Percentiles rank a stretch among this genome's conserved stretches.
Conservation (phyloP, 2,888 invertebrate genomes). For the Orchesellides sinensis region DNA sequence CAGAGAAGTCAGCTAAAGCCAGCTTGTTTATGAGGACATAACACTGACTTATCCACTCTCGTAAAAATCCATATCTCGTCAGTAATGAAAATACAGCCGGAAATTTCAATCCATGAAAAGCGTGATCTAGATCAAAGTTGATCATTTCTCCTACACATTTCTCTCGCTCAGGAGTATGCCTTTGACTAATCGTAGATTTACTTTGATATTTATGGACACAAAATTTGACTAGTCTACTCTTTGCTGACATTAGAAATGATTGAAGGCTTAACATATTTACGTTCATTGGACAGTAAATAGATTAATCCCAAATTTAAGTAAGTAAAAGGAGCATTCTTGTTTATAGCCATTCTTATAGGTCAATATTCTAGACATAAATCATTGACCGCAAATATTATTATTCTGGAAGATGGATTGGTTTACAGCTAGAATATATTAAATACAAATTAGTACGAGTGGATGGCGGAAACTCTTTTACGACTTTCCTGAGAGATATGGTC, state of each 20-base stretch:
- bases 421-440: neutral
- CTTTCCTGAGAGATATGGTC: slow-evolving; percentile 17
- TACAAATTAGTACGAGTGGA: slow-evolving; percentile 8
- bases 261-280: too few species aligned
- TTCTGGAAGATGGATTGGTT: slow-evolving; percentile 21
- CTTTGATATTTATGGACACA: too few species aligned
- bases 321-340: slow-evolving; percentile 12
- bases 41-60: slow-evolving; percentile 33
- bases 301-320: slow-evolving; percentile 17
- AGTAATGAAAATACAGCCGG: slow-evolving; percentile 62
- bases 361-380: neutral
- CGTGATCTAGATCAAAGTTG: slow-evolving; percentile 49
- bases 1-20: slow-evolving; percentile 36
- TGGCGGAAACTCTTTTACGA: slow-evolving; percentile 4
- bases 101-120: slow-evolving; percentile 61
- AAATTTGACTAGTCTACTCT: too few species aligned
- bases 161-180: too few species aligned
- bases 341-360: slow-evolving; percentile 8
- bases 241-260: too few species aligned
- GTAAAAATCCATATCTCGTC: slow-evolving; percentile 33
- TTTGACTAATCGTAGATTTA: too few species aligned
- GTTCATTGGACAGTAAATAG: slow-evolving; percentile 54
- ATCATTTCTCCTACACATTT: slow-evolving; percentile 26
- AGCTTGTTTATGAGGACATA: slow-evolving; percentile 27
- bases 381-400: too few species aligned